Percentiles rank a stretch among this genome's conserved stretches.
Evolutionary conservation across 2,113 vertebrate genomes (phyloP).

Genomic region (Cheilinus undulatus): DNA sequence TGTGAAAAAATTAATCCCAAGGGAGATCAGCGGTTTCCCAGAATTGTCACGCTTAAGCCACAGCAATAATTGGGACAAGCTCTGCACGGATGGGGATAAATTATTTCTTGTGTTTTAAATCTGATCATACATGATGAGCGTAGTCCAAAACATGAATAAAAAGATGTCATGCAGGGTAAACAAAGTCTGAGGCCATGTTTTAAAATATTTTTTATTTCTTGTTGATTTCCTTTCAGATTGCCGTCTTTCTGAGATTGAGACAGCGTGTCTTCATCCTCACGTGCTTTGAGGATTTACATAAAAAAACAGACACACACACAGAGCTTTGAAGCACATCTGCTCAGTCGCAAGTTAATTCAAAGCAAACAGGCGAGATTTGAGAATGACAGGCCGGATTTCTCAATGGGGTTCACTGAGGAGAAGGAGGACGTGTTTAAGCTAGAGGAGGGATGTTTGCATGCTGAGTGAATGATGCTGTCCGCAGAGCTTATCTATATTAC

Average conservation of each 20-base stretch:
- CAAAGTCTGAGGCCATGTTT: not conserved
- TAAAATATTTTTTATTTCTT: not conserved
- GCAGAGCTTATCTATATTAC: constrained; percentile 9
- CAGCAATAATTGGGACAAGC: not conserved
- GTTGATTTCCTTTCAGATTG: constrained; percentile 20
- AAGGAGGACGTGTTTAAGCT: constrained; percentile 31
- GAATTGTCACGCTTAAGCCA: not conserved
- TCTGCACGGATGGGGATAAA: not conserved
- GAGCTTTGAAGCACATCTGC: constrained; percentile 59
- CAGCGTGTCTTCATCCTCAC: constrained; percentile 21
- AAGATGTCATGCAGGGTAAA: not conserved
- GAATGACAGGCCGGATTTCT: constrained; percentile 68
- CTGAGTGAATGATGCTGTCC: constrained; percentile 34
- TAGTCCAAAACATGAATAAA: not conserved
- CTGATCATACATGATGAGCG: not conserved
- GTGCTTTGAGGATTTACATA: constrained; percentile 56
- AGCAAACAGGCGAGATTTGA: constrained; percentile 52
- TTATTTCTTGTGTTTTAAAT: not conserved
- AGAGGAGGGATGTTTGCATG: constrained; percentile 24
- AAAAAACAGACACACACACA: not conserved
- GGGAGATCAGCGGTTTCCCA: not conserved
- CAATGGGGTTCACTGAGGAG: constrained; percentile 61
- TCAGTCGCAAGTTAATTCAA: constrained; percentile 59
- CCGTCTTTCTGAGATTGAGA: not conserved
- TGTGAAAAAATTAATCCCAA: not conserved